Percentiles rank a stretch among this genome's conserved stretches.
phyloP scores from a whole-genome alignment of 2,888 invertebrate species.

The Exephanes ischioxanthus region DNA sequence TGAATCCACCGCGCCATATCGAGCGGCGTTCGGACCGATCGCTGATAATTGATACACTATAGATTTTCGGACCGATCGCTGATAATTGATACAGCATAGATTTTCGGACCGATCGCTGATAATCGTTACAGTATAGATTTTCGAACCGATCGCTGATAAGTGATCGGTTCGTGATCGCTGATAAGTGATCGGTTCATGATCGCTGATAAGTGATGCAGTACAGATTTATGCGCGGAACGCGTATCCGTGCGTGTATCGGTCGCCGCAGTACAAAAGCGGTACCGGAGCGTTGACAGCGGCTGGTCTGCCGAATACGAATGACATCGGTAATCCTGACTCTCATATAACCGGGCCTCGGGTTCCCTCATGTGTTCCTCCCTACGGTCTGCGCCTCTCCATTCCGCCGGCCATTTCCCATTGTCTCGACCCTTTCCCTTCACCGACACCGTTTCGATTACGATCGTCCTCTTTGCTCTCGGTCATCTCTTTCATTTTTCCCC shows the following conservation, averaged over 20 bases:
- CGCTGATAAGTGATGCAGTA: too few relatives aligned
- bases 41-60: too few relatives aligned
- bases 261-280: slow-evolving; percentile 7
- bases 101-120: too few relatives aligned
- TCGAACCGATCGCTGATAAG: too few relatives aligned
- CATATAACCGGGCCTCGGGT: slow-evolving; percentile 77
- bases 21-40: too few relatives aligned
- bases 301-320: slow-evolving; percentile 83
- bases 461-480: slow-evolving; percentile 52
- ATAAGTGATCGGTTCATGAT: too few relatives aligned
- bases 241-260: slow-evolving; percentile 2
- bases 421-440: slow-evolving; percentile 65
- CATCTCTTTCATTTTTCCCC: slow-evolving; percentile 35
- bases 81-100: too few relatives aligned
- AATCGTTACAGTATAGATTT: too few relatives aligned
- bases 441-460: slow-evolving; percentile 68
- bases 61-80: too few relatives aligned
- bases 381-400: slow-evolving; percentile 72
- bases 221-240: too few relatives aligned
- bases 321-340: slow-evolving; percentile 83
- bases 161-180: too few relatives aligned
- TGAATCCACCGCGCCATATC: too few relatives aligned
- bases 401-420: slow-evolving; percentile 76
- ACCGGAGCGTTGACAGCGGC: slow-evolving; percentile 81
- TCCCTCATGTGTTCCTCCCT: slow-evolving; percentile 72